Evolutionary conservation across 2,113 vertebrate species (phyloP).

Genomic region (Chionodraco myersi): DNA sequence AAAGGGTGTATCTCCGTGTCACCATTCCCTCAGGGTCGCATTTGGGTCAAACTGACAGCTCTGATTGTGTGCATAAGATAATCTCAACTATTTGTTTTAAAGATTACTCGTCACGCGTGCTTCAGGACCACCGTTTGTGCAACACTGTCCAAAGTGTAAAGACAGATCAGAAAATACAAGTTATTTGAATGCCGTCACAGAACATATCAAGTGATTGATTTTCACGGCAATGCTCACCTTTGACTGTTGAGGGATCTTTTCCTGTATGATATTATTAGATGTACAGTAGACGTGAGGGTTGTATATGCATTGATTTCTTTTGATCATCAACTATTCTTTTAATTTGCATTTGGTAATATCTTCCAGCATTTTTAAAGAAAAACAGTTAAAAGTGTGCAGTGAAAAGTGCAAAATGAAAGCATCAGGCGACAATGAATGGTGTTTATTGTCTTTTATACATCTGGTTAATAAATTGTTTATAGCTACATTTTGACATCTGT

Average conservation of each 20-base stretch:
- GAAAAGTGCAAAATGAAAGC: background rate
- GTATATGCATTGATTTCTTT: background rate
- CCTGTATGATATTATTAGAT: background rate
- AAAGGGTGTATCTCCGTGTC: background rate
- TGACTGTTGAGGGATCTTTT: background rate
- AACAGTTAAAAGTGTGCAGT: background rate
- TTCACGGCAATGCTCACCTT: background rate
- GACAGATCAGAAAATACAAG: background rate
- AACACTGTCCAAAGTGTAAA: background rate
- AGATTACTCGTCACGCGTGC: slow-evolving; percentile 24
- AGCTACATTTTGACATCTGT: background rate
- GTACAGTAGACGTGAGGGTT: background rate
- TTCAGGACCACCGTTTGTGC: slow-evolving; percentile 10
- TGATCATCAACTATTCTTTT: background rate
- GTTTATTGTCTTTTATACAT: background rate
- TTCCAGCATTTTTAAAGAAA: slow-evolving; percentile 9
- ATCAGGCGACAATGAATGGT: background rate
- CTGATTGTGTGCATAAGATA: background rate
- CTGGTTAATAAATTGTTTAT: background rate
- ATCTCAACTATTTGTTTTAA: slow-evolving; percentile 29
- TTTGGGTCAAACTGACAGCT: slow-evolving; percentile 27
- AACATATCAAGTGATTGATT: background rate
- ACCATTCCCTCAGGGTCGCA: slow-evolving; percentile 8
- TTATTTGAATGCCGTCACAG: background rate
- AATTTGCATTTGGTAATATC: too few relatives aligned